Conservation (phyloP, 2,888 invertebrate genomes). For the Hyles lineata region DNA sequence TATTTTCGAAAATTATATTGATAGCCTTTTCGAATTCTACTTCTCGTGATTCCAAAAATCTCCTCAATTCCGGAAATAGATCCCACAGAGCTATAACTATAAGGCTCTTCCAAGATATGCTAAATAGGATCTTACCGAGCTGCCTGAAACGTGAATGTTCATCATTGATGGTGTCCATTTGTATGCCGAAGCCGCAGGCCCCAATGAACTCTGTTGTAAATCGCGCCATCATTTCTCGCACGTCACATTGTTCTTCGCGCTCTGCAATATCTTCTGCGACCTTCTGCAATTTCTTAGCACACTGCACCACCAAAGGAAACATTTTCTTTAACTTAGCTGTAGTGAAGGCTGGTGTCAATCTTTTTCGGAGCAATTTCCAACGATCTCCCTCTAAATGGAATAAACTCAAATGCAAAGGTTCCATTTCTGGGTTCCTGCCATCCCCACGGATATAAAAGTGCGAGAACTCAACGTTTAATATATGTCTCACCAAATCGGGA, state of each 20-base stretch:
- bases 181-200: slow-evolving; percentile 65
- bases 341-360: slow-evolving; percentile 71
- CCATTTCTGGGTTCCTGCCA: slow-evolving; percentile 51
- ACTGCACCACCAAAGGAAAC: slow-evolving; percentile 69
- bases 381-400: slow-evolving; percentile 66
- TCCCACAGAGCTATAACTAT: slow-evolving; percentile 50
- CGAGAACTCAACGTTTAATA: slow-evolving; percentile 61
- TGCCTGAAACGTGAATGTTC: slow-evolving; percentile 58
- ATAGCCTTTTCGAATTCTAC: slow-evolving; percentile 42
- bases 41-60: slow-evolving; percentile 42
- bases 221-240: slow-evolving; percentile 63
- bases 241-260: slow-evolving; percentile 54
- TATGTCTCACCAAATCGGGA: slow-evolving; percentile 56
- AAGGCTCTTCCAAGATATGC: slow-evolving; percentile 41
- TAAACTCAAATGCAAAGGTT: slow-evolving; percentile 59
- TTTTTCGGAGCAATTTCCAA: slow-evolving; percentile 68
- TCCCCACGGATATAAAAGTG: slow-evolving; percentile 63
- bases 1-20: slow-evolving; percentile 49
- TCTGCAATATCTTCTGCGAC: slow-evolving; percentile 52
- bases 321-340: slow-evolving; percentile 68
- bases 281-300: slow-evolving; percentile 61
- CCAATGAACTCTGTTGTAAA: slow-evolving; percentile 68
- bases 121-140: slow-evolving; percentile 54
- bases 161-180: slow-evolving; percentile 59
- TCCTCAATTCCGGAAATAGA: slow-evolving; percentile 55